Conservation (phyloP, 2,113 vertebrate species). For the Bos indicus region DNA sequence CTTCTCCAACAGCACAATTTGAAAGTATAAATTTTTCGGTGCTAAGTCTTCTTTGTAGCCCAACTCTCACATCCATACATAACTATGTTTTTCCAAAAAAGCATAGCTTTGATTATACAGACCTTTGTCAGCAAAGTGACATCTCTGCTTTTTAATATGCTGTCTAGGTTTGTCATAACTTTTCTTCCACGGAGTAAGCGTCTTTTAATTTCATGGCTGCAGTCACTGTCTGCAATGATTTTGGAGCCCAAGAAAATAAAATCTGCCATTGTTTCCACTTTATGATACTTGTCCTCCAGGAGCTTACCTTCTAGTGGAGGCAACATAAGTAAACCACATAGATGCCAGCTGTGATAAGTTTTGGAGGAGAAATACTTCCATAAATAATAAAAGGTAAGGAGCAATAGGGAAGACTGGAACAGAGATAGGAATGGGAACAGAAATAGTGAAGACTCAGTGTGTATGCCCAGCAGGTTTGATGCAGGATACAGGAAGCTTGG, state of each 20-base stretch:
- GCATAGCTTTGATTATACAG: neutral
- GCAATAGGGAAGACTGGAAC: neutral
- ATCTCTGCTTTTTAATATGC: neutral
- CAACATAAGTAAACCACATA: neutral
- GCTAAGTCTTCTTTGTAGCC: neutral
- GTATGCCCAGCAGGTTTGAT: no score
- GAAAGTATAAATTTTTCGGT: neutral
- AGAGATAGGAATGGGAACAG: neutral
- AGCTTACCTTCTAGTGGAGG: neutral
- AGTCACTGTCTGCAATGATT: neutral
- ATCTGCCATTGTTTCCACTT: neutral
- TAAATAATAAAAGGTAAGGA: neutral
- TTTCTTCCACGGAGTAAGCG: fast-evolving
- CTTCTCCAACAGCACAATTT: neutral
- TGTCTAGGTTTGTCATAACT: neutral
- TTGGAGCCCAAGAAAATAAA: neutral
- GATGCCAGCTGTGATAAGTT: neutral
- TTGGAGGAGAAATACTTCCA: neutral
- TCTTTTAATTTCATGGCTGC: neutral
- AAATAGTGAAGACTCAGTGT: neutral
- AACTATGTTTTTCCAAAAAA: neutral
- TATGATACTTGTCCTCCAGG: neutral
- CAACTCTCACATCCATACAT: neutral
- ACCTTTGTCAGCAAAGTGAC: neutral
- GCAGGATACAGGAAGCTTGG: no score